phyloP scores from a whole-genome alignment of 1,140 invertebrate genomes.

The Lordiphosa mommai region DNA sequence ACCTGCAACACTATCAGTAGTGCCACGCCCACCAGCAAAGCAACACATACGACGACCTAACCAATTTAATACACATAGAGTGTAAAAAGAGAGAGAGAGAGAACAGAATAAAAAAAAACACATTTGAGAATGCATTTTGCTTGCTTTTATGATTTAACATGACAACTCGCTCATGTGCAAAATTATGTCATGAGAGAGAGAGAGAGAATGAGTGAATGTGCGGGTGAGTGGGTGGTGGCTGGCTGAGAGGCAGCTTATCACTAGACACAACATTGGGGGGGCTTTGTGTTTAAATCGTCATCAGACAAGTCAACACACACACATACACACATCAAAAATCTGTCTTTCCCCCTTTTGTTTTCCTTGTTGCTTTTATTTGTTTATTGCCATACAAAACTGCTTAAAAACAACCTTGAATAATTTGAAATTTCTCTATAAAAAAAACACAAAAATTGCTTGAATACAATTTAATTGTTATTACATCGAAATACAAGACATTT shows the following conservation, averaged over 20 bases:
- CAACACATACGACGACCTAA: constrained; percentile 72
- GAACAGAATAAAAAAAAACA: constrained; percentile 9
- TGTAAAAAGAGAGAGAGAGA: neutral
- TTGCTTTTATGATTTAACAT: constrained; percentile 1
- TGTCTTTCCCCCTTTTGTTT: too few relatives aligned
- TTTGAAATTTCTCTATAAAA: too few relatives aligned
- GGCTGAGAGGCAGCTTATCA: constrained; percentile 34
- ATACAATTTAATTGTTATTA: too few relatives aligned
- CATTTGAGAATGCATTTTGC: neutral
- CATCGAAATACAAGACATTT: too few relatives aligned
- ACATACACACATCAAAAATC: neutral
- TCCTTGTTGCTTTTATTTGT: too few relatives aligned
- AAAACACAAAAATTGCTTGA: too few relatives aligned
- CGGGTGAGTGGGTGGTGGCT: neutral
- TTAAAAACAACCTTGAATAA: too few relatives aligned
- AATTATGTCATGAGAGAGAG: constrained; percentile 50
- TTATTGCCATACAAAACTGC: constrained; percentile 8
- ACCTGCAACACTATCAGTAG: constrained; percentile 43
- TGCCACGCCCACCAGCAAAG: constrained; percentile 58
- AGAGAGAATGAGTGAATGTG: constrained; percentile 1
- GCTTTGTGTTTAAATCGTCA: constrained; percentile 28
- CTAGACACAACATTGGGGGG: constrained; percentile 32
- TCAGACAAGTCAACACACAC: constrained; percentile 11
- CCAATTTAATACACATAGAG: neutral
- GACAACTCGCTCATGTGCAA: constrained; percentile 41